Base-by-base conservation (phyloP, 2,888 invertebrate genomes). In the Eupsilia transversa region DNA sequence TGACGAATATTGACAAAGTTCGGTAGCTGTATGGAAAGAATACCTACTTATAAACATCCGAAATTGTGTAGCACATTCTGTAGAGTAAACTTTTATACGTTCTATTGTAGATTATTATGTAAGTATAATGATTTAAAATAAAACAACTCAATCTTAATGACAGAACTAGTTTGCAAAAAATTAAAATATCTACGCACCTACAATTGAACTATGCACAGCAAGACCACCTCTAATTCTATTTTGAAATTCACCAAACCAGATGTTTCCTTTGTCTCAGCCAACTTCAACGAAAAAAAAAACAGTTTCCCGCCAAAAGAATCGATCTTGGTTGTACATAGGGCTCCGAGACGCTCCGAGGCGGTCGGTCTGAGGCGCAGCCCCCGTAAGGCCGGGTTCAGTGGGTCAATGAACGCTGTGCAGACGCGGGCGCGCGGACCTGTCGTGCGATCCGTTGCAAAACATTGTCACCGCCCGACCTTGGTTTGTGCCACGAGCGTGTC, bases 391-490 rank as follows among this genome's bases (percentile, higher is more conserved):
- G 92, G 93, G 94, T 95, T 95, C 95, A 96, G 91, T 96, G 87
- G 95, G 96, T 95, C 95, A 94, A 93, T 93, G 96, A 95, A 94
- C 95, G 93, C 93, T 86, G 87, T 81, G 83, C 89, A 89, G 91
- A 86, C 89, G 87, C 86, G 86, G 82, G 84, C 77, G 83, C 78
- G 81, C 80, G 79, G 92, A 94, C 93, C 92, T 92, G 93, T 93
- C 93, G 92, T 85, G 86, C 93, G 93, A 91, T 91, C 90, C 86
- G 92, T 93, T 93, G 93, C 94, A 91, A 94, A 94, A 94, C 92
- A 91, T 89, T 86, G 89, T 88, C 88, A 83, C 85, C 81, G 92
- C 89, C 92, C 87, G 93, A 92, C 93, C 92, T 93, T 92, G 91
- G 89, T 87, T 79, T 84, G 87, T 84, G 87, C 82, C 87, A 83